phyloP scores from a whole-genome alignment of 1,140 invertebrate genomes.

The Phenacoccus solenopsis region DNA sequence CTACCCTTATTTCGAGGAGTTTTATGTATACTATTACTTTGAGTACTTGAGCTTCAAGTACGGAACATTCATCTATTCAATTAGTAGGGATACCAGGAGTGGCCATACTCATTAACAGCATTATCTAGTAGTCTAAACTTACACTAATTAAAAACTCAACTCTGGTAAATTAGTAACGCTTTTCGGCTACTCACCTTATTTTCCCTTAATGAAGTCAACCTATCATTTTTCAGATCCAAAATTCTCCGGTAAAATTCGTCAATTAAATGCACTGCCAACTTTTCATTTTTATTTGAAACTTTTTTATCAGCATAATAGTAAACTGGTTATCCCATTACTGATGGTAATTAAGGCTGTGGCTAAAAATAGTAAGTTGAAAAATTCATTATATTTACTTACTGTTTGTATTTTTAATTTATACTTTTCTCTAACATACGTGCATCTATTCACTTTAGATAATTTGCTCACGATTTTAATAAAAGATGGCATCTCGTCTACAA shows the following conservation, averaged over 20 bases:
- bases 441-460: constrained; percentile 41
- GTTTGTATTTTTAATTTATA: too few relatives aligned
- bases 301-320: constrained; percentile 43
- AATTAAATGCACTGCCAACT: constrained; percentile 43
- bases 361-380: constrained; percentile 45
- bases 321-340: constrained; percentile 44
- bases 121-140: background rate
- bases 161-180: too few relatives aligned
- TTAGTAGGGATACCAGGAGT: too few relatives aligned
- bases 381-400: constrained; percentile 21
- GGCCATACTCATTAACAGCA: too few relatives aligned
- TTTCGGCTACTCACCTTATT: too few relatives aligned
- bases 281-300: constrained; percentile 46
- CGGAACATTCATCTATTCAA: too few relatives aligned
- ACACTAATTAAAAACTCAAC: constrained; percentile 9
- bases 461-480: constrained; percentile 45
- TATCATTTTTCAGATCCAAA: constrained; percentile 42
- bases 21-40: too few relatives aligned
- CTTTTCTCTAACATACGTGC: too few relatives aligned
- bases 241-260: constrained; percentile 45
- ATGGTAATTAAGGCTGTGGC: constrained; percentile 48
- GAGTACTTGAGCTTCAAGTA: too few relatives aligned
- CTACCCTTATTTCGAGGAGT: too few relatives aligned
- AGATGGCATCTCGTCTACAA: constrained; percentile 46
- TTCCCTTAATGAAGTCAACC: too few relatives aligned